Evolutionary conservation across 1,140 invertebrate species (phyloP), one percentile per base, ranked within the genome.

Genomic region (Papilio dardanus): DNA sequence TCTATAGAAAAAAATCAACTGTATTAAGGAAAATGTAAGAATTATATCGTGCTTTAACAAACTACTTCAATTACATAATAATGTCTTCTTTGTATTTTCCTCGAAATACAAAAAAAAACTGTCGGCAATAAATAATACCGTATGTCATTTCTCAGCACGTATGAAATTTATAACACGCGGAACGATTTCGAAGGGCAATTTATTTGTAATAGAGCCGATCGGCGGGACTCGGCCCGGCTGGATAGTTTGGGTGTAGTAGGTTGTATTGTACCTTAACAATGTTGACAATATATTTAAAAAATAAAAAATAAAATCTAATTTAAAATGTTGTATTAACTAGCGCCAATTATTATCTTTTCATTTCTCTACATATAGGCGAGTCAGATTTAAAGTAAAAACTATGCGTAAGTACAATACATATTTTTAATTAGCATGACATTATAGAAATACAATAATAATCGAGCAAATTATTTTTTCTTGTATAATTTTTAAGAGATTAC

Each of bases 131-230:
- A 93, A 93, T 93, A 91, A 91, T 89, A 88, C 89, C 91, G 88
- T 92, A 93, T 93, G 91, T 92, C 91, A 92, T 92, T 93, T 92
- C 91, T 92, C 91, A 93, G 91, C 91, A 93, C 89, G 91, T 93
- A 93, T 93, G 89, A 93, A 92, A 93, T 92, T 92, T 93, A 92
- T 93, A 93, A 88, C 89, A 86, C 84, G 81, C 85, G 84, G 81
- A 91, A 83, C 86, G 85, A 87, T 89, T 88, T 88, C 88, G 86
- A 87, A 88, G 84, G 88, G 88, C 90, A 89, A 93, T 93, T 93
- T 93, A 93, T 93, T 92, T 92, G 88, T 93, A 91, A 93, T 92
- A 90, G 88, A 89, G 87, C 84, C 71, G 80, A 83, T 83, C 81
- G 77, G 80, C 77, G 78, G 77, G 76, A 78, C 77, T 67, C 76